Conservation (phyloP, 1,140 invertebrate species). For the Asbolus verrucosus region DNA sequence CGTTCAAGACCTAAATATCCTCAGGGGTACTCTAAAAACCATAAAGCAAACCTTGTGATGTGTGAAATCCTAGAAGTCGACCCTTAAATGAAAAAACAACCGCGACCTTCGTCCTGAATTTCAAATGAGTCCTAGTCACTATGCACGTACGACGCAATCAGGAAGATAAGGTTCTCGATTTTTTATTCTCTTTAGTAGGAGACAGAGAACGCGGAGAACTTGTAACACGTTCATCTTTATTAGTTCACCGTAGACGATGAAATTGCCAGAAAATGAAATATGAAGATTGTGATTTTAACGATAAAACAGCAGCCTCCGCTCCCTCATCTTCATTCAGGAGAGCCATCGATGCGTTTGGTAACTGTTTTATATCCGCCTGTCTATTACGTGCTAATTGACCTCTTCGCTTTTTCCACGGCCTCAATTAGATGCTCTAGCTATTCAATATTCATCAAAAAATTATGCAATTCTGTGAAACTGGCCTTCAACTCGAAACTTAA, state of each 20-base stretch:
- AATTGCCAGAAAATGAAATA: slow-evolving; percentile 9
- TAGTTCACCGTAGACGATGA: slow-evolving; percentile 1
- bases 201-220: neutral
- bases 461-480: neutral
- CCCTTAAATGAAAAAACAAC: too few species aligned
- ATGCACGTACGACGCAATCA: too few species aligned
- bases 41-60: slow-evolving; percentile 37
- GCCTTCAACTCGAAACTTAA: too few species aligned
- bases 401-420: neutral
- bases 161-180: too few species aligned
- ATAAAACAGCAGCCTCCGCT: slow-evolving; percentile 8
- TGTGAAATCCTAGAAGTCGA: slow-evolving; percentile 24
- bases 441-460: slow-evolving; percentile 16
- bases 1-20: too few species aligned
- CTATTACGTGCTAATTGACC: slow-evolving; percentile 23
- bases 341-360: slow-evolving; percentile 3
- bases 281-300: slow-evolving; percentile 26
- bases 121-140: neutral
- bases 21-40: slow-evolving; percentile 13
- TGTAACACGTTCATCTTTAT: slow-evolving; percentile 18
- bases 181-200: neutral
- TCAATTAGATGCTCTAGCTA: slow-evolving; percentile 4
- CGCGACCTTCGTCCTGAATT: too few species aligned
- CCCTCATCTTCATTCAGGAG: slow-evolving; percentile 7
- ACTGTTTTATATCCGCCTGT: slow-evolving; percentile 3